A percentile compares a stretch with the other conserved stretches of the same genome.
These are phyloP conservation scores for Ammospiza maritima DNA, from an alignment of 2,797 vertebrate species.

Conservation along the genomic window DNA sequence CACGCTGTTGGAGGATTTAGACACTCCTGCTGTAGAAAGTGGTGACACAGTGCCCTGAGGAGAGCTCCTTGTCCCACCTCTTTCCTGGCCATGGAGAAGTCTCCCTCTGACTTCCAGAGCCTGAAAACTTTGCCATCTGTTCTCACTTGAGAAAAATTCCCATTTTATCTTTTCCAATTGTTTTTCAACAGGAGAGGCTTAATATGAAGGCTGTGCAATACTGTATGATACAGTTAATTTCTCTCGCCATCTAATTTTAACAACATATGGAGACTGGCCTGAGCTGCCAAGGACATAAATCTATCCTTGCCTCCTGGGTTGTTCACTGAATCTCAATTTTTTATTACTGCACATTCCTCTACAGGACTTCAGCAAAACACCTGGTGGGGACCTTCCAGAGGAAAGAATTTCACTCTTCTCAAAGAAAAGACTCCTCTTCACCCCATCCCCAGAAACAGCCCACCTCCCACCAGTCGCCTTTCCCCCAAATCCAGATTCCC, in stretches of 20 bases:
- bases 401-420: background rate
- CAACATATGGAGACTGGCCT: conserved; percentile 40
- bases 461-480: background rate
- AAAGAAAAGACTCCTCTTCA: background rate
- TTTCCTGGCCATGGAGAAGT: background rate
- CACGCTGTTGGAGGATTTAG: background rate
- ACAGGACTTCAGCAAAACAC: conserved; percentile 29
- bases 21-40: background rate
- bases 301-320: conserved; percentile 21
- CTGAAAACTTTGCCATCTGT: conserved; percentile 42
- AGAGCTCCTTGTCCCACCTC: background rate
- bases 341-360: conserved; percentile 42
- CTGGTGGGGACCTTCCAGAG: conserved; percentile 12
- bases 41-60: background rate
- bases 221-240: conserved; percentile 48
- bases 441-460: fast-evolving
- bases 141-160: conserved; percentile 26
- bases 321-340: conserved; percentile 13
- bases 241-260: conserved; percentile 27
- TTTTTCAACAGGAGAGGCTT: conserved; percentile 27
- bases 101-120: background rate
- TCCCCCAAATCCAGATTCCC: background rate
- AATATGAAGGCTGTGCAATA: conserved; percentile 18
- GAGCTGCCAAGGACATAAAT: conserved; percentile 54
- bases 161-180: conserved; percentile 10